Evolutionary conservation across 64 coral and sea anemone species (phyloP), one percentile per base, ranked within the genome.

Genomic region (Dendronephthya gigantea): DNA sequence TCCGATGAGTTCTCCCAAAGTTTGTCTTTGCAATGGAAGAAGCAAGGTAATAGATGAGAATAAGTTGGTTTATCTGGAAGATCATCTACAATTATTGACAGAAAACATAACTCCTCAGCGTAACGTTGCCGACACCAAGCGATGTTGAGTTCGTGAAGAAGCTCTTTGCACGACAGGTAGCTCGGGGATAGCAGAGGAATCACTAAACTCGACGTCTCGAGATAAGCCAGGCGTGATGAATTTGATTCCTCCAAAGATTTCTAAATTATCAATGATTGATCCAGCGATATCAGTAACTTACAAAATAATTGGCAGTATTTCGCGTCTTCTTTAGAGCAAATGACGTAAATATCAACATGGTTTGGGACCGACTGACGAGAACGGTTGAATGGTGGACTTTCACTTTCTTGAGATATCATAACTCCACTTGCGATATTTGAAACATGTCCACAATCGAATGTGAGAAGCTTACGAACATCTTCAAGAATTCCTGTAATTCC

Each of bases 111-210:
- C 2, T 79, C 72, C 8, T 39, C 27, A 34, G 72, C 30, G 32
- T 79, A 36, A 36, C 72, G 30, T 79, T 79, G 72, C 0, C 72
- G 30, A 79, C 72, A 79, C 72, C 72, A 79, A 29, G 72, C 36
- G 17, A 79, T 79, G 29, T 79, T 79, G 5, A 79, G 72, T 79
- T 79, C 72, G 36, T 79, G 72, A 79, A 79, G 3, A 5, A 79
- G 32, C 29, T 79, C 72, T 34, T 29, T 15, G 1, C 32, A 79
- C 30, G 9, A 36, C 9, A 39, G 4, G 36, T 36, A 79, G 22
- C 36, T 2, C 14, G 30, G 30, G 30, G 72, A 79, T 19, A 79
- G 32, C 72, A 79, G 29, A 8, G 72, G 17, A 29, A 79, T 79
- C 2, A 79, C 36, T 39, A 79, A 79, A 10, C 72, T 34, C 0